Evolutionary conservation across 2,113 vertebrate species (phyloP).

Genomic region (Oriolus oriolus): DNA sequence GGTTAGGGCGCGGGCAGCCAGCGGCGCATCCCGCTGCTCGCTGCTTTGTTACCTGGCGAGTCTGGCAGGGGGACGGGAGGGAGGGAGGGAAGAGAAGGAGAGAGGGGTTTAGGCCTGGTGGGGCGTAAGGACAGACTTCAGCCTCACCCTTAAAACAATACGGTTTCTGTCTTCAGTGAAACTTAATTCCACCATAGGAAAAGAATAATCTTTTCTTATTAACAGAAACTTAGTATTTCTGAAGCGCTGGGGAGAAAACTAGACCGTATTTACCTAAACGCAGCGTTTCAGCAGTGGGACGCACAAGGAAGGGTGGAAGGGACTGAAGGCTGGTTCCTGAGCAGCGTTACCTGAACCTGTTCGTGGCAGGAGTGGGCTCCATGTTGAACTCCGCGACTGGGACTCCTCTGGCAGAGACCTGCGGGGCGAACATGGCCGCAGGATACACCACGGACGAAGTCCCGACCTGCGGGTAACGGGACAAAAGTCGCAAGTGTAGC

Average conservation of each 20-base stretch:
- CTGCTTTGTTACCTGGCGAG: not conserved
- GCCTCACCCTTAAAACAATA: fast-evolving
- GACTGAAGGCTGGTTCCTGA: not conserved
- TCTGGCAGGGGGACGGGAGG: too few species aligned
- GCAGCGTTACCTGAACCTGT: slow-evolving; percentile 81
- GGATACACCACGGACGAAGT: slow-evolving; percentile 95
- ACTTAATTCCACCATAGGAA: not conserved
- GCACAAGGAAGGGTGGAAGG: not conserved
- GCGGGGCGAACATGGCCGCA: slow-evolving; percentile 92
- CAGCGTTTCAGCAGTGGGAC: fast-evolving
- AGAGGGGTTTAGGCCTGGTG: fast-evolving
- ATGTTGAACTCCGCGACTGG: slow-evolving; percentile 94
- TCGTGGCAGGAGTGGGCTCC: slow-evolving; percentile 78
- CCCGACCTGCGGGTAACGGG: slow-evolving; percentile 78
- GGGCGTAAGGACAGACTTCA: too few species aligned
- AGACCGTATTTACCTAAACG: fast-evolving
- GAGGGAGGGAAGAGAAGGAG: not conserved
- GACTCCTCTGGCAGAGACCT: slow-evolving; percentile 86
- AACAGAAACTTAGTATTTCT: fast-evolving
- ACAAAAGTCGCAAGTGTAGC: fast-evolving
- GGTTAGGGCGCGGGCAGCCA: not conserved
- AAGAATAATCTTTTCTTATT: not conserved
- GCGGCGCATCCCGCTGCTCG: not conserved
- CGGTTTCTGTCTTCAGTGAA: too few species aligned
- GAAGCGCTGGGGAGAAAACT: not conserved